Evolutionary conservation across 2,113 vertebrate species (phyloP), one percentile per base, ranked within the genome.

Genomic region (Ictidomys tridecemlineatus): DNA sequence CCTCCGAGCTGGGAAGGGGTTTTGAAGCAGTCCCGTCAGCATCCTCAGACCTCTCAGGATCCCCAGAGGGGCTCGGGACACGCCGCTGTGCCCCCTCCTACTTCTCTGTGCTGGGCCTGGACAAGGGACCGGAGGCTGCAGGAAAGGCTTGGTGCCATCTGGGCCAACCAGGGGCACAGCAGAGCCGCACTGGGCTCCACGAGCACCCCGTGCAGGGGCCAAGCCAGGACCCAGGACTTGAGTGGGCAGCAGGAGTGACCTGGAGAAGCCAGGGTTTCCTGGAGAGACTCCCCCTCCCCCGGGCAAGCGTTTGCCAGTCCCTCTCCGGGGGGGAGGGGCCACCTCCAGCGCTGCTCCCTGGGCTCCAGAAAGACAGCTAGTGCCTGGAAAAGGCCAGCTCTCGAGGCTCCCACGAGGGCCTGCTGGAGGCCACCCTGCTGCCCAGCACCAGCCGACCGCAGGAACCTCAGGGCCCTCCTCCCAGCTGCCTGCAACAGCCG

Each of bases 11-110:
- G 6, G 5, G n/a, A 24, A 12, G 28, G 42, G 20, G 16, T 42
- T 2, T 2, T 0, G 24, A 10, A 1, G 16, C 1, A 8, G 22
- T 0, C 14, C 0, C 28, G 39, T 48, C 30, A 6, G 34, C 1
- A 10, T 12, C 7, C n/a, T 7, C 39, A 0, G 18, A 14, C 11
- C 4, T 61, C 45, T 1, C 0, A 0, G 32, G 14, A 7, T 0
- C 1, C 42, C 4, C 4, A 1, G 37, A 63, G 39, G 39, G 28
- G 18, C 26, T 24, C 12, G 1, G 7, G 32, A 34, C 32, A 6
- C 1, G 0, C 16, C 14, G 16, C 17, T 1, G 8, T 10, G 48
- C 8, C 13, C 24, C 48, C 2, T 45, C 20, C 4, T 0, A 1
- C 4, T 30, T 42, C 45, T 5, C 0, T 5, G 0, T 10, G 10